Evolutionary conservation across 2,113 vertebrate genomes (phyloP).

Genomic region (Sinocyclocheilus anophthalmus): DNA sequence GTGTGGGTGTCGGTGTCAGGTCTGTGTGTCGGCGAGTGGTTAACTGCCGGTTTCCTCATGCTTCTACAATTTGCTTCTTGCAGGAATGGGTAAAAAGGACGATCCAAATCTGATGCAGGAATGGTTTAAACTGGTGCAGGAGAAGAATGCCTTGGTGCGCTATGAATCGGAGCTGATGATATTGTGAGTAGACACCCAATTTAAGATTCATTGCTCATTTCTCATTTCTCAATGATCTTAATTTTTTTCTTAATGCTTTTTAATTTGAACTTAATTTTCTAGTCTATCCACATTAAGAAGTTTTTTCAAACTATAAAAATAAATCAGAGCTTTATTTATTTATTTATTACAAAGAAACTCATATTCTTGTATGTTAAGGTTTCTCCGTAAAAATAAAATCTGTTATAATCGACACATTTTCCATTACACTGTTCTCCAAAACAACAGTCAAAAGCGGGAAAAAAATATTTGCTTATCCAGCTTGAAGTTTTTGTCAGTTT

Average conservation of each 20-base stretch:
- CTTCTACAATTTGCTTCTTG: conserved; percentile 49
- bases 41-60: conserved; percentile 40
- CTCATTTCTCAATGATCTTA: too few species aligned
- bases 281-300: too few species aligned
- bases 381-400: not conserved
- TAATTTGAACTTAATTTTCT: too few species aligned
- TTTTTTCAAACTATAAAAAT: too few species aligned
- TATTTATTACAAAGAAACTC: too few species aligned
- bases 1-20: conserved; percentile 56
- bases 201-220: not conserved
- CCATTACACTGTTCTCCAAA: not conserved
- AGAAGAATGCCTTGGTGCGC: conserved; percentile 97
- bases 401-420: not conserved
- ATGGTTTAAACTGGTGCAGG: conserved; percentile 98
- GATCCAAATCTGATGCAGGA: conserved; percentile 99
- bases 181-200: conserved; percentile 84
- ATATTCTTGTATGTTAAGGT: not conserved
- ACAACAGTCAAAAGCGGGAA: not conserved
- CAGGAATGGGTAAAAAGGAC: conserved; percentile 99
- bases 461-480: not conserved
- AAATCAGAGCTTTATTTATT: too few species aligned
- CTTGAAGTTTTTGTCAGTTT: not conserved
- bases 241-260: too few species aligned
- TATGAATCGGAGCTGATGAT: conserved; percentile 99
- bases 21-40: conserved; percentile 39